Conservation (phyloP, 2,113 vertebrate genomes). For the Tiliqua scincoides region DNA sequence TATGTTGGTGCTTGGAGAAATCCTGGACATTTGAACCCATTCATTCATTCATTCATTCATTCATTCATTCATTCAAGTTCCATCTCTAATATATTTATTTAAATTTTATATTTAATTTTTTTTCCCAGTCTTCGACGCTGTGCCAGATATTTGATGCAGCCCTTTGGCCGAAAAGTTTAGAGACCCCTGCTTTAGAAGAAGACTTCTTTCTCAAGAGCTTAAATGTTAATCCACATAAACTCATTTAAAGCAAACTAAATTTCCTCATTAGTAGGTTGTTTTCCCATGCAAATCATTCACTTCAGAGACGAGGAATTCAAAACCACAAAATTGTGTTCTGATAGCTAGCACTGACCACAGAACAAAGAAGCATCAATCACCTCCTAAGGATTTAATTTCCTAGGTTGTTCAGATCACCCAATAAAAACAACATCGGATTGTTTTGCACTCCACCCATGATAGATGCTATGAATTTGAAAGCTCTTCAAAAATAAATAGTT, state of each 20-base stretch:
- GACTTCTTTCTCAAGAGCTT: constrained; percentile 22
- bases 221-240: neutral
- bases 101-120: too few relatives aligned
- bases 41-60: too few relatives aligned
- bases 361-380: constrained; percentile 26
- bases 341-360: constrained; percentile 36
- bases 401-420: constrained; percentile 41
- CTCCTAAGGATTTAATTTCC: constrained; percentile 26
- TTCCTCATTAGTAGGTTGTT: constrained; percentile 32
- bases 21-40: too few relatives aligned
- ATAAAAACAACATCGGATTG: constrained; percentile 24
- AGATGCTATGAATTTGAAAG: neutral
- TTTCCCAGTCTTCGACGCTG: too few relatives aligned
- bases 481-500: constrained; percentile 6
- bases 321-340: constrained; percentile 7
- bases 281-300: constrained; percentile 3
- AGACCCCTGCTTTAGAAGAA: neutral
- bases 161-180: too few relatives aligned
- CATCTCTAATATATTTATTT: too few relatives aligned
- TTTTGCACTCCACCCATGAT: neutral
- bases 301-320: constrained; percentile 40
- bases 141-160: too few relatives aligned
- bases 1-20: too few relatives aligned
- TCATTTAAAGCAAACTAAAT: neutral
- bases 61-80: too few relatives aligned